Base-by-base conservation (phyloP, 2,797 vertebrate genomes). In the Naso thynnoides region DNA sequence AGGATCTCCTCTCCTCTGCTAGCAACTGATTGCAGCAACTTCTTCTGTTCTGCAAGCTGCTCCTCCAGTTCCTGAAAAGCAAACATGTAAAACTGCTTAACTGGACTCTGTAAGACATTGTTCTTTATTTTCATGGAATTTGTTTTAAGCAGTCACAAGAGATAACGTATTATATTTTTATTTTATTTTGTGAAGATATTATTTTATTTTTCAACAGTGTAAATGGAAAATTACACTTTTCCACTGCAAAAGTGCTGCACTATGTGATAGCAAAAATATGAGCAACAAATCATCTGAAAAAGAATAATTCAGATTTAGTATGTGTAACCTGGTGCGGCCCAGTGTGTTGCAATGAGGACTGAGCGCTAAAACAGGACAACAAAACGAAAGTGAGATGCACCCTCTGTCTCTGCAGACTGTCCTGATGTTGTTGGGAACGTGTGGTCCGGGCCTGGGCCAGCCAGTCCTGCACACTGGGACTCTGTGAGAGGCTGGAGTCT, bases 381-480 rank as follows among this genome's bases (percentile, higher is more conserved):
- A 50, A 39, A 18, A 9, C 15, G 14, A 33, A 18, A 23, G 3
- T 3, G 11, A 44, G 63, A 6, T 2, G 13, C 88, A 98, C 98
- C 91, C 95, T 97, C 82, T 98, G 97, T 63, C 96, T 96, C 88
- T 97, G 96, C 36, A 98, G 92, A 49, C 95, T 97, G 92, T 93
- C 97, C 85, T 98, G 96, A 13, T 96, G 96, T 60, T 97, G 96
- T 44, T 96, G 96, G n/a, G 93, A 95, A 9, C 97, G 93, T 1
- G 96, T 94, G 53, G 93, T 95, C 18, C 94, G 95, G 36, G 96
- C 96, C 81, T 98, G 97, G 52, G 91, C 95, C 91, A 99, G 89
- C 98, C 98, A 99, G 84, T 99, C 98, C 91, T 98, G 97, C 52
- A 97, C 93, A 41, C 93, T 96, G 3, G 97, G 95, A 86, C 96